Percentiles rank a stretch among this genome's conserved stretches.
These are phyloP conservation scores for Hirtodrosophila confusa DNA, from an alignment of 2,888 invertebrate species.

Conservation along the genomic window DNA sequence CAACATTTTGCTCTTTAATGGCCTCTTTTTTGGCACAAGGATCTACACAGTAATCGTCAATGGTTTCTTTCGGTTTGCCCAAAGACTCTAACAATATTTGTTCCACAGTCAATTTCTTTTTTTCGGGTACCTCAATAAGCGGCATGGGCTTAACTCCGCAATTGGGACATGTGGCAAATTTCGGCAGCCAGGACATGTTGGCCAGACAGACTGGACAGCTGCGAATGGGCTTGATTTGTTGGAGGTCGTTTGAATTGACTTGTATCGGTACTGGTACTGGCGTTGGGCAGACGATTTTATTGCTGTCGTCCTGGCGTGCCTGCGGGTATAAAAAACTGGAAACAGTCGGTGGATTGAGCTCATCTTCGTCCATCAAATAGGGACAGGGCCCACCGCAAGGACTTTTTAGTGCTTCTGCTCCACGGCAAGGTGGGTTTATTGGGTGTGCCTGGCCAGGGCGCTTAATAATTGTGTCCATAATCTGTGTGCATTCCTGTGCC, in stretches of 20 bases:
- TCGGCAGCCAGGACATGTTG: constrained; percentile 81
- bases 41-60: constrained; percentile 36
- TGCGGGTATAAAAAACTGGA: constrained; percentile 28
- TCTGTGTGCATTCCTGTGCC: constrained; percentile 48
- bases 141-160: constrained; percentile 79
- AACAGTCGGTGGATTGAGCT: neutral
- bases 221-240: constrained; percentile 46
- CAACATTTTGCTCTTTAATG: neutral
- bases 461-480: constrained; percentile 7
- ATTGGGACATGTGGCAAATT: constrained; percentile 83
- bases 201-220: constrained; percentile 78
- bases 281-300: constrained; percentile 4
- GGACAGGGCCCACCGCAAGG: neutral
- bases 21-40: neutral
- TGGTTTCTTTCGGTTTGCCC: constrained; percentile 19
- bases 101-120: constrained; percentile 70
- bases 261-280: constrained; percentile 7
- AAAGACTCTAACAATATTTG: constrained; percentile 70
- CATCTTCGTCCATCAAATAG: neutral
- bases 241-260: constrained; percentile 1
- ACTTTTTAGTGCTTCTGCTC: neutral
- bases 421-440: constrained; percentile 8
- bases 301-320: neutral
- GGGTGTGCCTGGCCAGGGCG: neutral
- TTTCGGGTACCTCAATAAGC: constrained; percentile 49